phyloP scores from a whole-genome alignment of 2,797 vertebrate species.

The Rhincodon typus region DNA sequence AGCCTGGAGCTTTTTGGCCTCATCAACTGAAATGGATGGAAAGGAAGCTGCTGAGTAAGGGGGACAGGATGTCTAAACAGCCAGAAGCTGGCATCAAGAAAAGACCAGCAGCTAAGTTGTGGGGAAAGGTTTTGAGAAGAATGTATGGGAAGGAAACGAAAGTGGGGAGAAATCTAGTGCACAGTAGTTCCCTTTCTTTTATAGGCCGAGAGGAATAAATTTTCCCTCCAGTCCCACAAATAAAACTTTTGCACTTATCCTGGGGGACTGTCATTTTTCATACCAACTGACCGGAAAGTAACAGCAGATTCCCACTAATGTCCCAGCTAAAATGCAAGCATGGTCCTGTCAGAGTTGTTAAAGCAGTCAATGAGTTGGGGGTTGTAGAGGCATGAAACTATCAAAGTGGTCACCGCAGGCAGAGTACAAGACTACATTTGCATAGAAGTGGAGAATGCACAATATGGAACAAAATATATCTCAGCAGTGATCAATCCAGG shows the following conservation, averaged over 20 bases:
- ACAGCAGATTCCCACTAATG: neutral
- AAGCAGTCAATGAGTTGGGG: too few species aligned
- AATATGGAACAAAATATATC: too few species aligned
- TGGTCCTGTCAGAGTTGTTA: neutral
- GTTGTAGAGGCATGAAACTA: too few species aligned
- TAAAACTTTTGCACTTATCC: neutral
- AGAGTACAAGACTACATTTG: too few species aligned
- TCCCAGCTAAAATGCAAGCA: neutral
- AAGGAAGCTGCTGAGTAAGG: too few species aligned
- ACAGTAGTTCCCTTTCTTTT: neutral
- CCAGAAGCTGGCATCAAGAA: too few species aligned
- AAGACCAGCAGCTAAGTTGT: neutral
- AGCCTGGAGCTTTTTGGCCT: too few species aligned
- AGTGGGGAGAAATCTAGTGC: neutral
- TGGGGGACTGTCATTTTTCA: neutral
- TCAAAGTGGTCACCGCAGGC: too few species aligned
- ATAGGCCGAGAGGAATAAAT: neutral
- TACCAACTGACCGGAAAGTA: neutral
- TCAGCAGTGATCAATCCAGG: too few species aligned
- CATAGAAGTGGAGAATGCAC: too few species aligned
- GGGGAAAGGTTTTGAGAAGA: neutral
- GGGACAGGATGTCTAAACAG: too few species aligned
- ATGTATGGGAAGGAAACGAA: neutral
- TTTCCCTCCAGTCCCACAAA: neutral
- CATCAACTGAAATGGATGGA: too few species aligned